These are phyloP conservation scores for Trypoxylon attenuatum DNA, from an alignment of 2,888 invertebrate genomes.

Conservation along the genomic window DNA sequence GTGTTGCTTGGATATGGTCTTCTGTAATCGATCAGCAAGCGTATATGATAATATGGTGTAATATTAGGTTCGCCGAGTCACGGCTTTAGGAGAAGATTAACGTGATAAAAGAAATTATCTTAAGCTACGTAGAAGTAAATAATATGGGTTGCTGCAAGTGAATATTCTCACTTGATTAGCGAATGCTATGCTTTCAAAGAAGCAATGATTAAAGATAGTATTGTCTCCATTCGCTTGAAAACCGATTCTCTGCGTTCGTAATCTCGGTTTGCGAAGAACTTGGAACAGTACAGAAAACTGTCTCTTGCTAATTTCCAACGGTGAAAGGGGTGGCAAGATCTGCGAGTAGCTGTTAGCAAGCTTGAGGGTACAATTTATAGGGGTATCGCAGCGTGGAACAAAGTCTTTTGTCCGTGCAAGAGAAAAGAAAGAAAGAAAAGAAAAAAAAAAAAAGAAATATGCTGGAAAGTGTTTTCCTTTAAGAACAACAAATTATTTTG, in stretches of 20 bases:
- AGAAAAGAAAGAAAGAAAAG: no score
- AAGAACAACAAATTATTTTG: neutral
- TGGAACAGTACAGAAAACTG: neutral
- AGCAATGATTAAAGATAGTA: neutral
- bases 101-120: neutral
- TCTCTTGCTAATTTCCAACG: neutral
- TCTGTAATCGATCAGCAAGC: neutral
- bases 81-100: neutral
- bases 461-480: neutral
- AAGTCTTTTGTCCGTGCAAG: conserved; percentile 9
- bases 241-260: neutral
- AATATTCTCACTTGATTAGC: neutral
- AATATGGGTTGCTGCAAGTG: neutral
- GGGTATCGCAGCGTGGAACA: neutral
- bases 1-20: conserved; percentile 18
- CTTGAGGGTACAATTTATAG: no score
- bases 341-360: neutral
- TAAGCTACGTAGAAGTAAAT: neutral
- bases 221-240: neutral
- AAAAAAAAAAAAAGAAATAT: conserved; percentile 7
- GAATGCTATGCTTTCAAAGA: neutral
- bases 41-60: neutral
- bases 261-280: neutral
- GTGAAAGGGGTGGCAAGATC: neutral
- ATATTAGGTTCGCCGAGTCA: neutral